These are phyloP conservation scores for Muscidifurax raptorellus DNA, from an alignment of 1,140 invertebrate genomes.

Conservation along the genomic window DNA sequence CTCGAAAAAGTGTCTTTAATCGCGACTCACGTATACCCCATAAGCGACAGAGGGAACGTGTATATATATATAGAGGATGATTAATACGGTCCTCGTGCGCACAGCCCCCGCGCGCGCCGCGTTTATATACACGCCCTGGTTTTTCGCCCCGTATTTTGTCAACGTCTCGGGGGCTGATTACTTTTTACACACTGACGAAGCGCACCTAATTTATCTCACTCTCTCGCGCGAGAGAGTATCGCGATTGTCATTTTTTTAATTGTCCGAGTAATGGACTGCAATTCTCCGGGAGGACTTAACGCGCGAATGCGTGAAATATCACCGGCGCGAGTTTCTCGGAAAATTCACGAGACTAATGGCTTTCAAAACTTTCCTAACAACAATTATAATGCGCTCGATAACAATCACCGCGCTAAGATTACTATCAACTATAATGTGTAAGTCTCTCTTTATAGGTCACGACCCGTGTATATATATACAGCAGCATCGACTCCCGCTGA, in stretches of 20 bases:
- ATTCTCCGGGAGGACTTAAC: neutral
- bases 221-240: neutral
- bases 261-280: neutral
- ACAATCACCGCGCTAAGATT: neutral
- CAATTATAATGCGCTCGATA: neutral
- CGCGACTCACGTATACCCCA: neutral
- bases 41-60: neutral
- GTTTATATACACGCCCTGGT: neutral
- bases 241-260: constrained; percentile 31
- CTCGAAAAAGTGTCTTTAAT: constrained; percentile 28
- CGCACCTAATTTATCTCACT: constrained; percentile 34
- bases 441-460: neutral
- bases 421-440: neutral
- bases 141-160: constrained; percentile 46
- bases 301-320: too few relatives aligned
- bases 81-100: constrained; percentile 33
- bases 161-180: constrained; percentile 46
- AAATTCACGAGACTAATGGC: neutral
- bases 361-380: neutral
- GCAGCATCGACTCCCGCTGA: neutral
- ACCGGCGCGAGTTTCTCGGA: too few relatives aligned
- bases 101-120: too few relatives aligned
- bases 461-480: too few relatives aligned
- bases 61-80: constrained; percentile 28
- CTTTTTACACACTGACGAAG: constrained; percentile 46